A percentile compares a stretch with the other conserved stretches of the same genome.
These are phyloP conservation scores for Anthophora plumipes DNA, from an alignment of 2,888 invertebrate species.

Conservation along the genomic window DNA sequence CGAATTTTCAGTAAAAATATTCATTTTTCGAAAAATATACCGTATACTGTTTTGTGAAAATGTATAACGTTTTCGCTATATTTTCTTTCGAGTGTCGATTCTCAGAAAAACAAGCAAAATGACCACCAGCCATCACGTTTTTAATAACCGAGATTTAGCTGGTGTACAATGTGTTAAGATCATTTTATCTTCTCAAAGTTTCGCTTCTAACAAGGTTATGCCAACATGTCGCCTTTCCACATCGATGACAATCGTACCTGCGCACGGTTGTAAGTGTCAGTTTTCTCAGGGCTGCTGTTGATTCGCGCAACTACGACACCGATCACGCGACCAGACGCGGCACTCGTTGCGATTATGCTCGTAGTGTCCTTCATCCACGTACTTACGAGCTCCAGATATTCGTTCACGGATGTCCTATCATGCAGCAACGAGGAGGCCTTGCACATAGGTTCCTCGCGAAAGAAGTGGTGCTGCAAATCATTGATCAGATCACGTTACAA, in stretches of 20 bases:
- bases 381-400: conserved; percentile 70
- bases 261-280: conserved; percentile 74
- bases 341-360: conserved; percentile 77
- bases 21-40: too few relatives aligned
- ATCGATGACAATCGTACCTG: conserved; percentile 66
- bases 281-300: conserved; percentile 69
- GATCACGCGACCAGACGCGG: conserved; percentile 74
- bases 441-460: conserved; percentile 78
- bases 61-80: too few relatives aligned
- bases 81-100: too few relatives aligned
- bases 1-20: too few relatives aligned
- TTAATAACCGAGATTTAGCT: too few relatives aligned
- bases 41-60: too few relatives aligned
- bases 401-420: conserved; percentile 71
- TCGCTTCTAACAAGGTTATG: not conserved
- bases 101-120: too few relatives aligned
- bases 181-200: not conserved
- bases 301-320: conserved; percentile 74
- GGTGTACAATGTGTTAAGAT: too few relatives aligned
- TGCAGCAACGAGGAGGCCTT: conserved; percentile 66
- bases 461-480: conserved; percentile 76
- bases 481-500: not conserved
- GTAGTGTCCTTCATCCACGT: conserved; percentile 78
- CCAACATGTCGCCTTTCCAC: not conserved
- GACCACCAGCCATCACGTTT: too few relatives aligned